Percentiles rank a stretch among this genome's conserved stretches.
Conservation (phyloP, 2,888 invertebrate genomes). For the Acrocera orbiculus region DNA sequence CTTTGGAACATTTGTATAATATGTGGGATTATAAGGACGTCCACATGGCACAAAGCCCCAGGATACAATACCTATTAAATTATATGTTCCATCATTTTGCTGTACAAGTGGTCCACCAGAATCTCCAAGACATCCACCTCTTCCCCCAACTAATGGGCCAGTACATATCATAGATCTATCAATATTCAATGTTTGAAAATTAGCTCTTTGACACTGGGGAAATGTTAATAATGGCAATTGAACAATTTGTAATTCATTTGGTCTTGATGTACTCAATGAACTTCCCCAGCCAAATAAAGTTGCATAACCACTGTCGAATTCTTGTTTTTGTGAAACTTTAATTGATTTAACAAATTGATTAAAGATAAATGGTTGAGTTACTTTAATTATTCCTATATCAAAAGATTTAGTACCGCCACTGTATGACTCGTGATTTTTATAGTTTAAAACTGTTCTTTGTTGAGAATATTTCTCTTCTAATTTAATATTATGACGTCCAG, state of each 20-base stretch:
- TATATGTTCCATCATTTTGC: conserved; percentile 13
- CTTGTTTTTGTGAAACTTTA: conserved; percentile 21
- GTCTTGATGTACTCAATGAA: conserved; percentile 14
- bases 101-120: conserved; percentile 27
- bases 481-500: conserved; percentile 28
- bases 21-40: conserved; percentile 24
- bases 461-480: conserved; percentile 18
- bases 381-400: conserved; percentile 37
- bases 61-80: conserved; percentile 33
- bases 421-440: conserved; percentile 22
- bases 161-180: no score
- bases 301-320: conserved; percentile 18
- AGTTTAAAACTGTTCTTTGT: conserved; percentile 19
- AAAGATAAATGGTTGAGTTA: conserved; percentile 16
- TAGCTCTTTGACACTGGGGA: conserved; percentile 17
- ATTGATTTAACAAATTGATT: conserved; percentile 22
- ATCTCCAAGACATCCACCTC: conserved; percentile 33
- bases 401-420: conserved; percentile 31
- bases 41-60: conserved; percentile 36
- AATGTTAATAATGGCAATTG: conserved; percentile 20
- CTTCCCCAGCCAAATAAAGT: conserved; percentile 34
- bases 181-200: no score
- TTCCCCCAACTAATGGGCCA: conserved; percentile 26
- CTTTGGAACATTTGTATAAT: conserved; percentile 31
- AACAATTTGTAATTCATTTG: conserved; percentile 22